phyloP scores from a whole-genome alignment of 2,113 vertebrate genomes.

The Xerus inauris region DNA sequence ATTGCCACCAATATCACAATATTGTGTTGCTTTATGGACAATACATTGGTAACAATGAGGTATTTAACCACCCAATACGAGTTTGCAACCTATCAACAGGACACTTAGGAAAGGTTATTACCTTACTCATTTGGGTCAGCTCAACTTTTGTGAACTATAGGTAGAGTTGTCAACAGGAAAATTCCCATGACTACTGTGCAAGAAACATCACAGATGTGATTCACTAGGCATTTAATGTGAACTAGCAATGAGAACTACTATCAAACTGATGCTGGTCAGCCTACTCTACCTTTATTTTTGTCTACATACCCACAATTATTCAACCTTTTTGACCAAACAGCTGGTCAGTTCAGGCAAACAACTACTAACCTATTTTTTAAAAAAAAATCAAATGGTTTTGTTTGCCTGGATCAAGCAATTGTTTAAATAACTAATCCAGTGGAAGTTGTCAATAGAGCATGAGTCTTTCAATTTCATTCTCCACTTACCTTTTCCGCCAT shows the following conservation, averaged over 20 bases:
- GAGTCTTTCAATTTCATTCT: conserved; percentile 48
- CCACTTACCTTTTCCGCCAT: conserved; percentile 17
- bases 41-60: background rate
- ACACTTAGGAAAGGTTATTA: background rate
- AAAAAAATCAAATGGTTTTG: conserved; percentile 48
- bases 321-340: background rate
- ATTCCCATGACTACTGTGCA: background rate
- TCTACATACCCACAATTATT: background rate
- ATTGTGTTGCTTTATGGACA: background rate
- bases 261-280: background rate
- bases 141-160: background rate
- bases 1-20: background rate
- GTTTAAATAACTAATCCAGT: conserved; percentile 65
- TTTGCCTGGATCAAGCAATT: conserved; percentile 6
- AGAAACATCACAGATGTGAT: background rate
- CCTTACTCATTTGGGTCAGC: background rate
- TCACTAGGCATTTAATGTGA: background rate
- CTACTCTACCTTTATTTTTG: conserved; percentile 31
- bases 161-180: background rate
- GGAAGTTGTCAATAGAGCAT: conserved; percentile 35
- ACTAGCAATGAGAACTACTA: background rate
- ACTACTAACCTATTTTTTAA: background rate
- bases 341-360: conserved; percentile 32
- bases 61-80: background rate
- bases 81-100: background rate